Base-by-base conservation (phyloP, 2,113 vertebrate genomes). In the Rhinolophus ferrumequinum region DNA sequence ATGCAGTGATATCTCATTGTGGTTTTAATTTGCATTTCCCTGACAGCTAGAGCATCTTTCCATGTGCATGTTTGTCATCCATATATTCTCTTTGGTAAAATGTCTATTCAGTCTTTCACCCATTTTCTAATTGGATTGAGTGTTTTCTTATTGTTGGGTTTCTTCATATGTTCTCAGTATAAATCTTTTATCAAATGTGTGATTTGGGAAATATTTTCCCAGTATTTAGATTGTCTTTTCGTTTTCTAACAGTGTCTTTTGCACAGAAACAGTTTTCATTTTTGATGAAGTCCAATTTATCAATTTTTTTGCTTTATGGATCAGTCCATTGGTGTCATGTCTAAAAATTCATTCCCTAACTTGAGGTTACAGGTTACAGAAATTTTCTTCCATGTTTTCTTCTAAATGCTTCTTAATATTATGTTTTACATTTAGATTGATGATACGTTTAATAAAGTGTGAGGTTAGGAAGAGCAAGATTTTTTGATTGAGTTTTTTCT, bases 1-100 rank as follows among this genome's bases (percentile, higher is more conserved):
- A 10, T n/a, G 3, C 58, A 81, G 41, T 90, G 28, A 95, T 76
- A 85, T 50, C 11, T 93, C 15, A 58, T 50, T 93, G 58, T 87
- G 85, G 54, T 80, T 89, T 97, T 85, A 92, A 54, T 90, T 89
- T 60, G 13, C 35, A 60, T 62, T 89, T 81, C 26, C 14, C 4
- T 88, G 21, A 75, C 50, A 56, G 8, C n/a, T 73, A 84, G 24
- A 91, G 73, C 35, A 50, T 85, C 12, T 91, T 79, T 52, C 6
- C 66, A 66, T 22, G 13, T 79, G 28, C 22, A 44, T 60, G 69
- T 80, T 66, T 79, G 52, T 50, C 8, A 76, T 70, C 28, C 15
- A 56, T 54, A 54, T 22, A 35, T n/a, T 16, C 8, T 58, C 33
- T 85, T 83, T 58, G 41, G 54, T 79, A 21, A 93, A 73, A 13